Base-by-base conservation (phyloP, 2,888 invertebrate species). In the Napeogenes inachia region DNA sequence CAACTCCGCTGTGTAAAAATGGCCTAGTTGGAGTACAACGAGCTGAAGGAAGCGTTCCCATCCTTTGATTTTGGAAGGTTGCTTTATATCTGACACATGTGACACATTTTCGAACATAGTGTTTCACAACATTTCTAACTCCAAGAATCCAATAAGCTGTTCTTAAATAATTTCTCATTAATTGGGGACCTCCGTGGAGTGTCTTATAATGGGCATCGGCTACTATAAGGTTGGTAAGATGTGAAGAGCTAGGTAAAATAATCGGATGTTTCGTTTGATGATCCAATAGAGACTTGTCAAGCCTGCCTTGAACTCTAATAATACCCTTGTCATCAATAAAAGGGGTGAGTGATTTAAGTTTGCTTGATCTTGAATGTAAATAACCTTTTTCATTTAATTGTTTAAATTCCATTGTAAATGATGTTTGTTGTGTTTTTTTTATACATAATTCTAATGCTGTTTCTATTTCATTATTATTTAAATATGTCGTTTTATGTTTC, bases 161-260 rank as follows among this genome's bases (percentile, higher is more conserved):
- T 57, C 68, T 64, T 13, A 71, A 47, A 54, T 64, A 68, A 30
- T 30, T 66, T 5, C 70, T 12, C 64, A 69, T 67, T n/a, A 68
- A n/a, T 56, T 64, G 61, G 10, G 62, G 65, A 10, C 73, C 71
- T n/a, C 70, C 71, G 58, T 73, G 73, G 4, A 70, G 59, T 2
- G 70, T 70, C 56, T 56, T 65, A 13, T 58, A 5, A 59, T 72
- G 72, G 33, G 73, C 72, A 6, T 74, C 70, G 4, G 60, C 59
- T 30, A 74, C 13, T 2, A 75, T 58, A 2, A 73, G 55, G 5
- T 59, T 59, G 38, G 69, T 69, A 1, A 77, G 33, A 8, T 58
- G 60, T 6, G 64, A 67, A 5, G 68, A 63, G 33, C 65, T 65
- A 0, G 68, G 68, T 30, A 76, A 35, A 42, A 76, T 68, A 4